These are phyloP conservation scores for Scaeva pyrastri DNA, from an alignment of 2,888 invertebrate species.

Conservation along the genomic window DNA sequence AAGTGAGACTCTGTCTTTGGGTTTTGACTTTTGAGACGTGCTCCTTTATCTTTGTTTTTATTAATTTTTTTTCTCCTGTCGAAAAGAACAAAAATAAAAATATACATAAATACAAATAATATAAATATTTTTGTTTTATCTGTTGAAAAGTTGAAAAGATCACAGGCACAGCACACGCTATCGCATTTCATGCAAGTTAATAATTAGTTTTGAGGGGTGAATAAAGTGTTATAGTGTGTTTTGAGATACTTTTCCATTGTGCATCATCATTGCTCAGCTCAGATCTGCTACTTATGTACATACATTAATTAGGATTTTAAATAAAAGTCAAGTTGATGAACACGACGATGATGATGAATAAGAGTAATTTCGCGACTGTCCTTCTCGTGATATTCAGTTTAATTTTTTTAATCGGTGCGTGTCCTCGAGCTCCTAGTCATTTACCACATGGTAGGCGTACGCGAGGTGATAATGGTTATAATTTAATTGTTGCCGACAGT, in stretches of 20 bases:
- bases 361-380: slow-evolving; percentile 63
- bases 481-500: slow-evolving; percentile 91
- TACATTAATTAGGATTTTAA: slow-evolving; percentile 25
- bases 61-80: not conserved
- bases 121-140: slow-evolving; percentile 52
- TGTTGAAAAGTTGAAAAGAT: slow-evolving; percentile 68
- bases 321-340: slow-evolving; percentile 18
- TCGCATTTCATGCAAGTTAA: slow-evolving; percentile 46
- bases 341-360: slow-evolving; percentile 56
- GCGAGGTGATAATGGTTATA: slow-evolving; percentile 94
- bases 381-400: slow-evolving; percentile 78
- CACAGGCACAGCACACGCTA: slow-evolving; percentile 35
- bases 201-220: slow-evolving; percentile 70
- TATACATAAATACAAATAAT: too few relatives aligned
- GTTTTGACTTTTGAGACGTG: slow-evolving; percentile 34
- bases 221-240: slow-evolving; percentile 27
- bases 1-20: slow-evolving; percentile 50
- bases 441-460: slow-evolving; percentile 85
- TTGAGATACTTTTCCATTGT: slow-evolving; percentile 55
- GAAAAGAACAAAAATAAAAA: not conserved
- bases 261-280: slow-evolving; percentile 24
- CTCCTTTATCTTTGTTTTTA: slow-evolving; percentile 1
- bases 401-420: slow-evolving; percentile 80
- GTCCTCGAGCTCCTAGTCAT: slow-evolving; percentile 82
- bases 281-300: not conserved